Percentiles rank a stretch among this genome's conserved stretches.
Evolutionary conservation across 2,113 vertebrate species (phyloP).

Genomic region (Thryonomys swinderianus): DNA sequence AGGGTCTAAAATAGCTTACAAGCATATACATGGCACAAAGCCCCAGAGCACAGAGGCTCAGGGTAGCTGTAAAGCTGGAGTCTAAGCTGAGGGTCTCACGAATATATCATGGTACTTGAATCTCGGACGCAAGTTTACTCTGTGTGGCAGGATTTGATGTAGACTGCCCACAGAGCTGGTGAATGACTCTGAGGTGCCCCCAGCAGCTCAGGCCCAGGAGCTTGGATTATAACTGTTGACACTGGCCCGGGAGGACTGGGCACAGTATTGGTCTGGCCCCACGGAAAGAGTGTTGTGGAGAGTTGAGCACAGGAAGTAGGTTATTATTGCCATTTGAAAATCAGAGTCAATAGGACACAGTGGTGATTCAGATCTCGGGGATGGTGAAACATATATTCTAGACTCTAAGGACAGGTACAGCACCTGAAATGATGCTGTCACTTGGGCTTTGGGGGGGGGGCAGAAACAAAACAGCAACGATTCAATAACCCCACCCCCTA

Average conservation of each 20-base stretch:
- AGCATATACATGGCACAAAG: neutral
- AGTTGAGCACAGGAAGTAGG: neutral
- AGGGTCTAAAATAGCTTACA: neutral
- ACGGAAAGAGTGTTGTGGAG: neutral
- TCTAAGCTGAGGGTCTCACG: neutral
- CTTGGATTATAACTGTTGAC: neutral
- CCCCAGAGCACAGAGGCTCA: neutral
- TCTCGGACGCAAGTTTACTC: neutral
- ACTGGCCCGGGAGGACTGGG: neutral
- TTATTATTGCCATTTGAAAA: neutral
- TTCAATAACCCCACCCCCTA: neutral
- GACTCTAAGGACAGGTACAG: neutral
- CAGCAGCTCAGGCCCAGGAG: neutral
- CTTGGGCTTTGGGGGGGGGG: too few species aligned
- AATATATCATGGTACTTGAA: neutral
- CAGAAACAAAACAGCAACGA: neutral
- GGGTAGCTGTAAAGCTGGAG: neutral
- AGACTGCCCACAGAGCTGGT: neutral
- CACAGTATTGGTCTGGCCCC: neutral
- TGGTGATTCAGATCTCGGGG: neutral
- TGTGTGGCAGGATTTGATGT: neutral
- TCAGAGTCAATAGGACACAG: neutral
- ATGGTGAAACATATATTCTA: neutral
- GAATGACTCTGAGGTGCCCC: neutral
- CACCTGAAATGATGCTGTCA: neutral